Conservation (phyloP, 1,140 invertebrate genomes). For the Rhynchophorus ferrugineus region DNA sequence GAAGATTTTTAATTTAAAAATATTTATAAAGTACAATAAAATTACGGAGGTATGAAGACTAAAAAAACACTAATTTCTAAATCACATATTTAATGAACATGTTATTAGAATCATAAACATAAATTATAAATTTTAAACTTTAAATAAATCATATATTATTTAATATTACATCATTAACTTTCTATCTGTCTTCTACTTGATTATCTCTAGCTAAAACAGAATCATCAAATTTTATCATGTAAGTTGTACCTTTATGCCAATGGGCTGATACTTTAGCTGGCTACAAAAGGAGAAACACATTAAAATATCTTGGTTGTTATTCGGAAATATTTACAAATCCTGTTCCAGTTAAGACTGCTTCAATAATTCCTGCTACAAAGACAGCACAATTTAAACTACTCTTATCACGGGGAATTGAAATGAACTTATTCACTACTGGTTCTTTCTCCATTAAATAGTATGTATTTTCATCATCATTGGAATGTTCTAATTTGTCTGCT, state of each 20-base stretch:
- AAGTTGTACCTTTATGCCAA: slow-evolving; percentile 99
- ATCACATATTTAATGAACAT: too few relatives aligned
- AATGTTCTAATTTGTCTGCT: slow-evolving; percentile 96
- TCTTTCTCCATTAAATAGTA: slow-evolving; percentile 99
- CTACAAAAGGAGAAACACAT: slow-evolving; percentile 48
- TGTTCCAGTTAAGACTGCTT: slow-evolving; percentile 88
- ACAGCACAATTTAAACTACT: slow-evolving; percentile 96
- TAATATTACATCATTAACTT: too few relatives aligned
- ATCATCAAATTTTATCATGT: slow-evolving; percentile 98
- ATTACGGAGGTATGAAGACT: too few relatives aligned
- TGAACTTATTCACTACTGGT: slow-evolving; percentile 92
- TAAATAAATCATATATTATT: too few relatives aligned
- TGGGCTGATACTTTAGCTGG: slow-evolving; percentile 93
- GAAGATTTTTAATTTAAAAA: too few relatives aligned
- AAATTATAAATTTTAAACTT: too few relatives aligned
- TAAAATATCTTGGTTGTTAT: neutral
- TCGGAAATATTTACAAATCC: slow-evolving; percentile 79
- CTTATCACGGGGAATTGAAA: slow-evolving; percentile 97
- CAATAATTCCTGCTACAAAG: slow-evolving; percentile 95
- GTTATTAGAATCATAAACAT: too few relatives aligned
- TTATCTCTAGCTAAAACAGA: slow-evolving; percentile 89
- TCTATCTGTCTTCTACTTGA: slow-evolving; percentile 78
- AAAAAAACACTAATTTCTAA: too few relatives aligned
- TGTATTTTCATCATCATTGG: slow-evolving; percentile 94
- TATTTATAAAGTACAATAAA: too few relatives aligned